Conservation (phyloP, 2,888 invertebrate genomes). For the Catonia carolina region DNA sequence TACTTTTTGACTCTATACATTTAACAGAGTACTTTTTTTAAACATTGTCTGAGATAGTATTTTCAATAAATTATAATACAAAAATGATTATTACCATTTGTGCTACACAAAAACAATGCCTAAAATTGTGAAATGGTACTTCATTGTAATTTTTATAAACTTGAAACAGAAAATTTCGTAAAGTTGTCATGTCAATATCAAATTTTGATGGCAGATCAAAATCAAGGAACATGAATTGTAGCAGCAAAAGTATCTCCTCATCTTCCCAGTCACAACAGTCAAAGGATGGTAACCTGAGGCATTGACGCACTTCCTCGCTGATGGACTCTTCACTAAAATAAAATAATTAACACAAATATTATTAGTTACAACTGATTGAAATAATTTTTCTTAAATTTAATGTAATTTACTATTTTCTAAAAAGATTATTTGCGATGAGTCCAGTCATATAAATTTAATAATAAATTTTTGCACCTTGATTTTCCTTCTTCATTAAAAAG, state of each 20-base stretch:
- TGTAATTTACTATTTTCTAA: too few species aligned
- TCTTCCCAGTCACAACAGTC: constrained; percentile 79
- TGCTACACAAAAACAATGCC: constrained; percentile 79
- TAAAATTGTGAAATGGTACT: constrained; percentile 81
- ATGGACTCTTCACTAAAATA: constrained; percentile 55
- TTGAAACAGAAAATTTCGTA: constrained; percentile 66
- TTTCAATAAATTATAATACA: too few species aligned
- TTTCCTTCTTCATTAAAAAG: too few species aligned
- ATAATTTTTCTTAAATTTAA: too few species aligned
- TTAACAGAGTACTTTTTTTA: too few species aligned
- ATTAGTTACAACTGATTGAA: too few species aligned
- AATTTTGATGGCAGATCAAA: constrained; percentile 67
- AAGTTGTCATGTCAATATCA: constrained; percentile 61
- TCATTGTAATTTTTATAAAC: constrained; percentile 77
- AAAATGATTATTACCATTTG: constrained; percentile 62
- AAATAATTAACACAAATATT: constrained; percentile 24
- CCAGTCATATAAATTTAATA: too few species aligned
- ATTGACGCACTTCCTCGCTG: constrained; percentile 55
- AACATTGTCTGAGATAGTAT: too few species aligned
- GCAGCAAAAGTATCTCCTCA: constrained; percentile 65
- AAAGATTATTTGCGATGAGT: too few species aligned
- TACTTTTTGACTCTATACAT: too few species aligned
- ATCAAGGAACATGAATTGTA: constrained; percentile 77
- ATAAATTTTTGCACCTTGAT: too few species aligned
- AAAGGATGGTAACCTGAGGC: constrained; percentile 62